A percentile compares a stretch with the other conserved stretches of the same genome.
phyloP scores from a whole-genome alignment of 1,140 invertebrate genomes.

The Eubasilissa regina region DNA sequence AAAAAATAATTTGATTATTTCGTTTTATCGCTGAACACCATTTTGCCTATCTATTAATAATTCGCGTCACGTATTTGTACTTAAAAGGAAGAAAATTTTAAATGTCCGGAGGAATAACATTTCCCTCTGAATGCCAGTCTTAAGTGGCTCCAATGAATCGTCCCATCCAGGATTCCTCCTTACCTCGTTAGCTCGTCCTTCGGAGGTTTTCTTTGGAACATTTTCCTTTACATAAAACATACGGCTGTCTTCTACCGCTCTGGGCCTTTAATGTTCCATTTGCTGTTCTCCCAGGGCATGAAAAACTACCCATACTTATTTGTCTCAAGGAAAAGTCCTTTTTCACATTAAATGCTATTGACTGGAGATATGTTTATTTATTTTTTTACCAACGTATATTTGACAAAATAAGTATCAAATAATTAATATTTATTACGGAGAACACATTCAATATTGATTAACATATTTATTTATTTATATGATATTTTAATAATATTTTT shows the following conservation, averaged over 20 bases:
- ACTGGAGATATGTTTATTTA: too few relatives aligned
- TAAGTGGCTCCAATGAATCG: slow-evolving; percentile 35
- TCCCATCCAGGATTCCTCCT: slow-evolving; percentile 20
- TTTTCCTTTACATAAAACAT: slow-evolving; percentile 14
- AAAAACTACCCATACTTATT: not conserved
- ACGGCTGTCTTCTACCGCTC: not conserved
- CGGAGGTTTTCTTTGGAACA: slow-evolving; percentile 14
- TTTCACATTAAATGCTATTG: too few relatives aligned
- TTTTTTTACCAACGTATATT: too few relatives aligned
- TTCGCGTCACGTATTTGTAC: slow-evolving; percentile 8
- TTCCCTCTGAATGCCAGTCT: slow-evolving; percentile 3
- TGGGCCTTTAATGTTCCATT: not conserved
- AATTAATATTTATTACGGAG: too few relatives aligned
- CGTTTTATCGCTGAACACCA: not conserved
- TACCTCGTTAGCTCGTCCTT: not conserved
- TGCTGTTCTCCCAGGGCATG: not conserved
- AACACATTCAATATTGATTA: too few relatives aligned
- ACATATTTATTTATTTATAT: too few relatives aligned
- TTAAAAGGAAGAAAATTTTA: slow-evolving; percentile 32
- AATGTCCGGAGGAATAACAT: slow-evolving; percentile 19
- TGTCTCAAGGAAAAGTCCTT: too few relatives aligned
- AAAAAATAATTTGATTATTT: not conserved
- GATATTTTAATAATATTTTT: too few relatives aligned
- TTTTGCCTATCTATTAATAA: slow-evolving; percentile 14
- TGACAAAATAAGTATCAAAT: too few relatives aligned